A percentile compares a stretch with the other conserved stretches of the same genome.
These are phyloP conservation scores for Poecilia velifera DNA, from an alignment of 2,797 vertebrate genomes.

Conservation along the genomic window DNA sequence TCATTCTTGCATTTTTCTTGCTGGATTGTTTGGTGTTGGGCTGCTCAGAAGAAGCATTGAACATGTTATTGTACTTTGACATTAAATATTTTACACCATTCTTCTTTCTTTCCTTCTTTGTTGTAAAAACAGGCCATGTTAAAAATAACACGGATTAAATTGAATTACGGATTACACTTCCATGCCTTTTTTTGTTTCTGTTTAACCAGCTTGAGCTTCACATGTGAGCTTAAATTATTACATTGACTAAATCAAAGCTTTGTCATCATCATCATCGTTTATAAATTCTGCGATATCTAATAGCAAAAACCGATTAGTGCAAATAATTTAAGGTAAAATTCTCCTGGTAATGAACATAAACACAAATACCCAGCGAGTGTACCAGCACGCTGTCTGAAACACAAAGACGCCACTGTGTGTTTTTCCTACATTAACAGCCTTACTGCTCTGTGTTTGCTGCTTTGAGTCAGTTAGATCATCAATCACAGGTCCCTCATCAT, in stretches of 20 bases:
- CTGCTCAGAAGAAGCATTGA: background rate
- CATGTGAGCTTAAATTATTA: background rate
- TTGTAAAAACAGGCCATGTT: background rate
- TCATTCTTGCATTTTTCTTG: background rate
- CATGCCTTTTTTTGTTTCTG: background rate
- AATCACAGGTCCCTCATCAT: constrained; percentile 86
- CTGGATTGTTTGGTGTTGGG: background rate
- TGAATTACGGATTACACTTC: background rate
- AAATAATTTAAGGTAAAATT: background rate
- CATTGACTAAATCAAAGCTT: background rate
- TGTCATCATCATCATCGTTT: background rate
- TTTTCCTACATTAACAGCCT: background rate
- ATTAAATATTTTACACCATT: background rate
- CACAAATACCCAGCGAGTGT: background rate
- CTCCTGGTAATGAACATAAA: background rate
- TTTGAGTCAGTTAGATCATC: constrained; percentile 80
- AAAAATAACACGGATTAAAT: background rate
- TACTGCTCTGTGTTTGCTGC: constrained; percentile 31
- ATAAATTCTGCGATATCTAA: background rate
- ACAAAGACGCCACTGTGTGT: background rate
- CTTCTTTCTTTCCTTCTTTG: background rate
- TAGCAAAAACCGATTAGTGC: background rate
- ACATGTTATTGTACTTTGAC: background rate
- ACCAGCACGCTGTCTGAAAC: background rate
- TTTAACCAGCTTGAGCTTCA: background rate